Evolutionary conservation across 2,113 vertebrate species (phyloP).

Genomic region (Coreoperca whiteheadi): DNA sequence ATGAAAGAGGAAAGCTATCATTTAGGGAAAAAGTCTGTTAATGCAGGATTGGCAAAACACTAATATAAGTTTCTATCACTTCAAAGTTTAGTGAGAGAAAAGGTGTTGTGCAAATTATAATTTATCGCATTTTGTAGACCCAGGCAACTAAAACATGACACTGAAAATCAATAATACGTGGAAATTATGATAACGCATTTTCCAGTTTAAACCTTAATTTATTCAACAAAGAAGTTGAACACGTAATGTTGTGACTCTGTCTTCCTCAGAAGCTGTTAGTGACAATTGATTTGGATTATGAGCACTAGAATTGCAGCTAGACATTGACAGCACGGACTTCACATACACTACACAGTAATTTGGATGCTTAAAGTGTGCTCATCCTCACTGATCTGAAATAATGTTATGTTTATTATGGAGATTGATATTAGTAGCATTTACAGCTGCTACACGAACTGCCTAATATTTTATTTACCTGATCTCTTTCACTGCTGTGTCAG

Average conservation of each 20-base stretch:
- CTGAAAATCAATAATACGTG: constrained; percentile 22
- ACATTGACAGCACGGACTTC: not conserved
- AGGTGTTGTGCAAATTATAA: constrained; percentile 1
- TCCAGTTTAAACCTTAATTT: not conserved
- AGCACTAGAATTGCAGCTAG: constrained; percentile 6
- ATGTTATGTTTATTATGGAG: not conserved
- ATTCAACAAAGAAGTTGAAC: not conserved
- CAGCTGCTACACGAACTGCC: not conserved
- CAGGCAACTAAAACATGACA: constrained; percentile 3
- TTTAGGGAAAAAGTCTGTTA: constrained; percentile 16
- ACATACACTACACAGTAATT: not conserved
- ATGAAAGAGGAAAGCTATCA: constrained; percentile 11
- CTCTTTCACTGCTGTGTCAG: not conserved
- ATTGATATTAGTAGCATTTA: not conserved
- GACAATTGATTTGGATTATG: constrained; percentile 23
- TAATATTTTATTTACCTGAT: not conserved
- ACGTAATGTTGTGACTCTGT: not conserved
- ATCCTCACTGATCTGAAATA: not conserved
- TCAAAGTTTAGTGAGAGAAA: constrained; percentile 1
- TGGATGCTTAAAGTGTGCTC: not conserved
- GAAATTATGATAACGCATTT: constrained; percentile 13
- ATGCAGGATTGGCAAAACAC: not conserved
- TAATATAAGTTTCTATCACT: not conserved
- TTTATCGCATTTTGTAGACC: not conserved
- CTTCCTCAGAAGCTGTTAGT: not conserved